Conservation (phyloP, 2,797 vertebrate species). For the Amniataba percoides region DNA sequence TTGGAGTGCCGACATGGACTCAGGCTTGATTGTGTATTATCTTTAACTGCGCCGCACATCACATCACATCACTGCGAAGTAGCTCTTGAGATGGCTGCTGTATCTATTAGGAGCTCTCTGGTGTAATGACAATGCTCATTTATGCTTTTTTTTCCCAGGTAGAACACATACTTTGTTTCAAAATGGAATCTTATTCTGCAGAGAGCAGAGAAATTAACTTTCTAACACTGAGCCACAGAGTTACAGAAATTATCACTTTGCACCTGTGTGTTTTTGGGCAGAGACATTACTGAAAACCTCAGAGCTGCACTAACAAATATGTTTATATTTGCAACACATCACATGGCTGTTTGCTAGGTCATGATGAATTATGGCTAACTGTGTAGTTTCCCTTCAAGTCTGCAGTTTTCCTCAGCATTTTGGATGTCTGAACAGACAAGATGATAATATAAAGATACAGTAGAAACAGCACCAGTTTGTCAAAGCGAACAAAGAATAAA, state of each 20-base stretch:
- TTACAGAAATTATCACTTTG: neutral
- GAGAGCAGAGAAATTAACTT: no score
- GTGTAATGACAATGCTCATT: slow-evolving; percentile 9
- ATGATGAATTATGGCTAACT: neutral
- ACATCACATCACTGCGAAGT: no score
- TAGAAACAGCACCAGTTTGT: no score
- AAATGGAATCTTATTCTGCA: neutral
- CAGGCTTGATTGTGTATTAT: slow-evolving; percentile 17
- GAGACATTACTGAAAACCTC: neutral
- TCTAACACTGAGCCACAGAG: no score
- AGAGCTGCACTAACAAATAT: neutral
- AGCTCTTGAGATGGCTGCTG: neutral
- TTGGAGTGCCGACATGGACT: slow-evolving; percentile 1
- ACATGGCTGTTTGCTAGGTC: neutral
- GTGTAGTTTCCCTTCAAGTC: neutral
- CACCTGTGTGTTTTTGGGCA: no score
- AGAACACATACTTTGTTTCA: slow-evolving; percentile 6
- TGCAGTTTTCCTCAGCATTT: no score
- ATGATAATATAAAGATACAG: no score
- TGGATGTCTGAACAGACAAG: no score
- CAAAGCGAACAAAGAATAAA: no score
- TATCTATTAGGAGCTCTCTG: slow-evolving; percentile 19
- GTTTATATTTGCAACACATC: neutral
- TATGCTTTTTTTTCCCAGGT: slow-evolving; percentile 9
- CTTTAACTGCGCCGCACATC: neutral